Base-by-base conservation (phyloP, 2,888 invertebrate genomes). In the Orchestes rusci region DNA sequence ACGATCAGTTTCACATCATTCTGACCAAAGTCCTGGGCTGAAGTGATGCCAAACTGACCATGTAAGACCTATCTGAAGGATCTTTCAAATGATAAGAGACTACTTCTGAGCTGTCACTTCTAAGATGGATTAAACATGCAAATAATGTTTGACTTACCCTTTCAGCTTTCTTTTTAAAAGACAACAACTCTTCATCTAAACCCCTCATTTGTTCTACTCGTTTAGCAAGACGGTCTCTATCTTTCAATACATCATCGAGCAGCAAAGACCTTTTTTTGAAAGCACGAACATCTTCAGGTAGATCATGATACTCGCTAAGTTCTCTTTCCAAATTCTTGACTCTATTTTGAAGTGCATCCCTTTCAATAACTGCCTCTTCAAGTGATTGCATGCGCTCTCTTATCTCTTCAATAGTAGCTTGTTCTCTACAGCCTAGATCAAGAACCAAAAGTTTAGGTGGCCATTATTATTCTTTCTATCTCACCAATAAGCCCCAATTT, bases 221-320 rank as follows among this genome's bases (percentile, higher is more conserved):
- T 39, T 52, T 51, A 18, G 60, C 54, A n/a, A 66, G 45, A 3
- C 57, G 51, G 36, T 56, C 58, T 4, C 59, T 40, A 34, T 59
- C 59, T 43, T 51, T 51, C 4, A 59, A 27, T n/a, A 59, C 57
- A 12, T 57, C 54, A 38, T 65, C 65, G n/a, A 66, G 35, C 18
- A 61, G 52, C 28, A 58, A 31, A 1, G 64, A 61, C 39, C 59
- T 52, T 36, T 58, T 51, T 38, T 56, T 61, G 39, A 62, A 63
- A 3, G 53, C 48, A 20, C 61, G 62, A 7, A 65, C 50, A 36
- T 64, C 61, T 41, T 62, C 57, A 1, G 63, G 60, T 8, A 62
- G 45, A 42, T 58, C 56, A 2, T 49, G 58, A 43, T 57, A 61
- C n/a, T 52, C 54, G 13, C 47, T 34, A 4, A 67, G 48, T 52